These are phyloP conservation scores for Tholera decimalis DNA, from an alignment of 2,888 invertebrate species.

Conservation along the genomic window DNA sequence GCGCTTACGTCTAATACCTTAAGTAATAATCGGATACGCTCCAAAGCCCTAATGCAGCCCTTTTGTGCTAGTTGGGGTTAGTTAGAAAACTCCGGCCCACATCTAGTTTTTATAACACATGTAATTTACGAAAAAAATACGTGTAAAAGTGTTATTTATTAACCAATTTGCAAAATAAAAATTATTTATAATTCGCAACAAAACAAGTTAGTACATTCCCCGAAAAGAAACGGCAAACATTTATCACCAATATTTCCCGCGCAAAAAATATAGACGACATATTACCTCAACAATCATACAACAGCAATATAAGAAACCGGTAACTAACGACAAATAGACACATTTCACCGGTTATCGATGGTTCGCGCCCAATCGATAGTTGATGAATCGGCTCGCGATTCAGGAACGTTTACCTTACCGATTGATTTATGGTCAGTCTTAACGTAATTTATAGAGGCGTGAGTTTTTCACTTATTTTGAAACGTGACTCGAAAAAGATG, in stretches of 20 bases:
- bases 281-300: conserved; percentile 30
- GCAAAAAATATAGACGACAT: conserved; percentile 44
- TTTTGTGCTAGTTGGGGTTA: too few species aligned
- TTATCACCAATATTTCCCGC: conserved; percentile 15
- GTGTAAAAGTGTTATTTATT: too few species aligned
- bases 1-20: too few species aligned
- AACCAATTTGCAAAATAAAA: too few species aligned
- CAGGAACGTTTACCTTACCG: conserved; percentile 60
- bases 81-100: too few species aligned
- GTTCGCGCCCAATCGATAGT: conserved; percentile 57
- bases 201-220: neutral
- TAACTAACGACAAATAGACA: conserved; percentile 60
- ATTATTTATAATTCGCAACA: neutral
- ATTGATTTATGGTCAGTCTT: conserved; percentile 66
- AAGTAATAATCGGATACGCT: too few species aligned
- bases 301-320: conserved; percentile 53
- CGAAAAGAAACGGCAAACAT: conserved; percentile 24
- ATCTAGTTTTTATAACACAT: too few species aligned
- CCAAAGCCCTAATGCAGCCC: too few species aligned
- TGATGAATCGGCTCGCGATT: conserved; percentile 68
- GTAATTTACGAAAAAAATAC: too few species aligned
- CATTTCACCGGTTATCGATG: conserved; percentile 60
- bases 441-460: conserved; percentile 61
- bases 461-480: conserved; percentile 65
- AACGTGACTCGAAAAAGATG: conserved; percentile 56